Conservation (phyloP, 2,888 invertebrate species). For the Rutpela maculata region DNA sequence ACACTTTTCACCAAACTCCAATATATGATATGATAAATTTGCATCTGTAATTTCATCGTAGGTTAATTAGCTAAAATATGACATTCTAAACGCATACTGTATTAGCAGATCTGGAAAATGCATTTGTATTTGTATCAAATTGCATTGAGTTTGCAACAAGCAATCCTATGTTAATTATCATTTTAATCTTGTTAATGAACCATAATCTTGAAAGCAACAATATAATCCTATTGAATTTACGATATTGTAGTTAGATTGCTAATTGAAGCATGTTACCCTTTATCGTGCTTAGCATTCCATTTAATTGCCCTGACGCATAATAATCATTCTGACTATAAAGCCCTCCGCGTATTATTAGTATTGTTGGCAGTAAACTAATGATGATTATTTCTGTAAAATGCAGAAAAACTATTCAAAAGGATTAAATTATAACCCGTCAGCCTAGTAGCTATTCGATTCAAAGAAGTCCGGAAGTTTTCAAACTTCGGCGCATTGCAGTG, state of each 20-base stretch:
- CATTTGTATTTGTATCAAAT: too few relatives aligned
- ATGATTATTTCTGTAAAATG: not conserved
- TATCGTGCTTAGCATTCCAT: not conserved
- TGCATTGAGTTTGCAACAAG: too few relatives aligned
- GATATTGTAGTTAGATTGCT: conserved; percentile 3
- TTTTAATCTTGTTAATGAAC: conserved; percentile 7
- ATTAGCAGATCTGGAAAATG: too few relatives aligned
- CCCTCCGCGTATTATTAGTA: not conserved
- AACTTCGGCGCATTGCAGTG: too few relatives aligned
- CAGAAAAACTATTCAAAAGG: not conserved
- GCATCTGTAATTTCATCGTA: too few relatives aligned
- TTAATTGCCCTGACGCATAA: not conserved
- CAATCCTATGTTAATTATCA: not conserved
- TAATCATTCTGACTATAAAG: not conserved
- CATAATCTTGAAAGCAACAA: not conserved
- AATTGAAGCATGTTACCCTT: conserved; percentile 7
- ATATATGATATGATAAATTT: too few relatives aligned
- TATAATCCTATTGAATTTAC: not conserved
- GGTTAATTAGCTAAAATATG: too few relatives aligned
- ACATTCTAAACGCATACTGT: too few relatives aligned
- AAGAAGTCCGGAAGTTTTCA: too few relatives aligned
- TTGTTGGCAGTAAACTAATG: not conserved
- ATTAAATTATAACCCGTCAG: too few relatives aligned
- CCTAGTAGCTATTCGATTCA: too few relatives aligned
- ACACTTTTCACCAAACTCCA: too few relatives aligned